Conservation (phyloP, 2,797 vertebrate species). For the Mergus octosetaceus region DNA sequence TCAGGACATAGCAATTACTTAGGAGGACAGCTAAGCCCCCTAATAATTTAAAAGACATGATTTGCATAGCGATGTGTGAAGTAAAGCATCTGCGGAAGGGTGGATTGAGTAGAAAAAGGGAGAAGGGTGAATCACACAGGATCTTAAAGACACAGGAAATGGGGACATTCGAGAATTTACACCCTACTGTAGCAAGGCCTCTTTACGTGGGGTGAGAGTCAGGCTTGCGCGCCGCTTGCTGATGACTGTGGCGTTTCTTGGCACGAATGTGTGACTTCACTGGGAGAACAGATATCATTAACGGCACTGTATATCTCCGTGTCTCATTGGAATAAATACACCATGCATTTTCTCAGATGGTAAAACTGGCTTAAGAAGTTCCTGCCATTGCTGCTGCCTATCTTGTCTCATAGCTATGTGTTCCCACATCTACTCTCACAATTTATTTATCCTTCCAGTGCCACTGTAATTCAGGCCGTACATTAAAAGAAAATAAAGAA, state of each 20-base stretch:
- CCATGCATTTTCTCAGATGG: neutral
- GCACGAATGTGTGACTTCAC: neutral
- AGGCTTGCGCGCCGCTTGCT: neutral
- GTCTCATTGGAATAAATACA: neutral
- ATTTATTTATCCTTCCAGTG: neutral
- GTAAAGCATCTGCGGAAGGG: neutral
- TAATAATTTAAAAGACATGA: neutral
- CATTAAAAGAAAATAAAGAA: neutral
- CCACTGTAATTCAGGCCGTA: neutral
- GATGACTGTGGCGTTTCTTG: neutral
- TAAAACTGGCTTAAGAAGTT: neutral
- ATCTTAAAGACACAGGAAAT: neutral
- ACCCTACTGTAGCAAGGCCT: neutral
- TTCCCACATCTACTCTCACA: neutral
- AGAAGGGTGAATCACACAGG: neutral
- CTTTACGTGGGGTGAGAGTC: neutral
- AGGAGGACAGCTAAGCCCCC: neutral
- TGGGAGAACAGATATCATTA: neutral
- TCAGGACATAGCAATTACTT: neutral
- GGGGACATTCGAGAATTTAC: neutral
- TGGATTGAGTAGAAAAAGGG: neutral
- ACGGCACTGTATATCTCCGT: neutral
- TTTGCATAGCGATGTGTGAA: neutral
- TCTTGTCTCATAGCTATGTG: neutral
- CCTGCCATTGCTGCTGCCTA: neutral